A percentile compares a stretch with the other conserved stretches of the same genome.
Evolutionary conservation across 2,888 invertebrate species (phyloP).

Genomic region (Epinotia demarniana): DNA sequence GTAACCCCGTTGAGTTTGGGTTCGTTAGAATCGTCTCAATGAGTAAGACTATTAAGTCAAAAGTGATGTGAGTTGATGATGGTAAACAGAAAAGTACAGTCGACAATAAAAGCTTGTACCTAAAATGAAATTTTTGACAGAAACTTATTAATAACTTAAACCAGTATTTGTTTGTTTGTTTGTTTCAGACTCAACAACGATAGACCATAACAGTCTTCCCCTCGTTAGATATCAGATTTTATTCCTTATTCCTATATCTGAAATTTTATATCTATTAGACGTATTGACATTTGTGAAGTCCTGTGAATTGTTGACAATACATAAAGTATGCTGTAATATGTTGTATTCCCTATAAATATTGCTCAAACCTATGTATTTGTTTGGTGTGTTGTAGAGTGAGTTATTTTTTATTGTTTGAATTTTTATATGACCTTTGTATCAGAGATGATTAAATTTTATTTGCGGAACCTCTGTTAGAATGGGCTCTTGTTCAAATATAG

Average conservation of each 20-base stretch:
- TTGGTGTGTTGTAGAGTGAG: conserved; percentile 60
- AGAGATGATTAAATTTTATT: conserved; percentile 12
- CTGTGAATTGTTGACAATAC: conserved; percentile 83
- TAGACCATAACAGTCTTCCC: conserved; percentile 83
- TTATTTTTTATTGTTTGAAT: conserved; percentile 52
- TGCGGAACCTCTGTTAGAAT: conserved; percentile 1
- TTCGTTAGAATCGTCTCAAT: no score
- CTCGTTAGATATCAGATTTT: conserved; percentile 80
- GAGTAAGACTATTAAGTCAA: no score
- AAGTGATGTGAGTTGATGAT: no score
- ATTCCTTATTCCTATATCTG: conserved; percentile 79
- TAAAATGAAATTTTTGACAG: no score
- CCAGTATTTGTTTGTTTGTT: conserved; percentile 48
- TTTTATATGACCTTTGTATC: conserved; percentile 51
- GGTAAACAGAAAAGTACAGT: no score
- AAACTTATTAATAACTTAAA: neutral
- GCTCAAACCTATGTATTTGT: conserved; percentile 73
- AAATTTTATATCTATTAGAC: conserved; percentile 79
- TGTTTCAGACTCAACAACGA: conserved; percentile 75
- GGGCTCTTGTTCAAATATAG: neutral
- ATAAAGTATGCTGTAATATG: conserved; percentile 69
- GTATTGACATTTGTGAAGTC: conserved; percentile 67
- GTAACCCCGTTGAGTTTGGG: no score
- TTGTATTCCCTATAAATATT: conserved; percentile 76
- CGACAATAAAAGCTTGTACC: no score